Evolutionary conservation across 2,113 vertebrate genomes (phyloP), one percentile per base, ranked within the genome.

Genomic region (Rhinichthys klamathensis): DNA sequence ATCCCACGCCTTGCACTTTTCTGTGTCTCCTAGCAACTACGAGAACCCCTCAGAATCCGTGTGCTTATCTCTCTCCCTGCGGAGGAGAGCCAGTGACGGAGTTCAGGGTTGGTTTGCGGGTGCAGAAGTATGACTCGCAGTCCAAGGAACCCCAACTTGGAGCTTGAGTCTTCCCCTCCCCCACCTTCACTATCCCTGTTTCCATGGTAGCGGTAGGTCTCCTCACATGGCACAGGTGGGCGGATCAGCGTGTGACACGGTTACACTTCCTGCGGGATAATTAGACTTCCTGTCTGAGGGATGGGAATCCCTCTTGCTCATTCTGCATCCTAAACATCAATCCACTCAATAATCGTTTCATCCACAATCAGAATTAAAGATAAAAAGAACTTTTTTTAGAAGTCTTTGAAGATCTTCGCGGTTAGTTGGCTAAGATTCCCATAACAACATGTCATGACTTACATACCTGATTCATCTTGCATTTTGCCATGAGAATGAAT

Each of bases 1-100:
- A 91, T 91, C 92, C 93, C 90, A 94, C 91, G 87, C 85, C 82
- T 91, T 73, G 84, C 84, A 90, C 82, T 87, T 89, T 89, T 90
- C 90, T 87, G 87, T 87, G 94, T 95, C 92, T 93, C 93, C 89
- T 94, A 92, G 94, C 93, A 94, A 95, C 94, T 77, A 74, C 75
- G 38, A 27, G 80, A 75, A 85, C 88, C 87, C 88, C 72, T 84
- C 65, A 13, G 82, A 86, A 78, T 58, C 69, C 11, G 44, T 70
- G 30, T 74, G 76, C 41, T n/a, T n/a, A 74, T 83, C 49, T 84
- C 86, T 87, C 60, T 75, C 76, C 72, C 65, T 84, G 63, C 38
- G 77, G 76, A 56, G 81, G 75, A 78, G 60, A 65, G 82, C 75
- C 56, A 84, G 70, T 86, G 81, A 87, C 38, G 30, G 87, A 89